Base-by-base conservation (phyloP, 1,140 invertebrate species). In the Orchesella cincta region DNA sequence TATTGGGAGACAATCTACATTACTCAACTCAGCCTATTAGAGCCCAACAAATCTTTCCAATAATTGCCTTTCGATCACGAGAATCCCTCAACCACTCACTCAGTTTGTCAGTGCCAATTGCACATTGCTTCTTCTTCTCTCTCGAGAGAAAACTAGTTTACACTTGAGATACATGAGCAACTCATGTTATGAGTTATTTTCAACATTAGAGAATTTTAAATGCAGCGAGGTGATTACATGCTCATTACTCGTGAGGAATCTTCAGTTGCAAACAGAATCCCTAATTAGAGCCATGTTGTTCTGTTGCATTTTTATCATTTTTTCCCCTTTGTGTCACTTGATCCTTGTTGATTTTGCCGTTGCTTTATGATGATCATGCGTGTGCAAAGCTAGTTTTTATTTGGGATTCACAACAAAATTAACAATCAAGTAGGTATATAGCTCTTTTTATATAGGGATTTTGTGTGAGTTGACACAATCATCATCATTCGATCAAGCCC, bases 241-340 rank as follows among this genome's bases (percentile, higher is more conserved):
- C 52, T 57, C 52, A 57, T 57, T 14, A 57, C 23, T 57, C 52
- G 52, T 57, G 52, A 57, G 52, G 52, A 57, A 57, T 57, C 14
- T 23, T 57, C 23, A 26, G 23, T 57, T 57, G 52, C 52, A n/a
- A 57, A 14, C 52, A 23, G 52, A 57, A 57, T 57, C 14, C 23
- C 52, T 57, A 57, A 57, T 57, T 57, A 26, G 52, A 57, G 23
- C 52, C 14, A 57, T 14, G 5, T 46, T 46, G 39, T 46, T 46
- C 39, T 46, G 39, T 46, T 46, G 39, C 12, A 18, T n/a, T 57
- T 8, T 57, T 18, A 5, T 14, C 52, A 57, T 57, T 18, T 57
- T 18, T 57, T 23, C 23, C 52, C 23, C 52, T 57, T 57, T 57
- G 52, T 57, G 52, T 14, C 52, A 57, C 23, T 57, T 57, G 52